Conservation (phyloP, 2,888 invertebrate species). For the Drosophila borealis region DNA sequence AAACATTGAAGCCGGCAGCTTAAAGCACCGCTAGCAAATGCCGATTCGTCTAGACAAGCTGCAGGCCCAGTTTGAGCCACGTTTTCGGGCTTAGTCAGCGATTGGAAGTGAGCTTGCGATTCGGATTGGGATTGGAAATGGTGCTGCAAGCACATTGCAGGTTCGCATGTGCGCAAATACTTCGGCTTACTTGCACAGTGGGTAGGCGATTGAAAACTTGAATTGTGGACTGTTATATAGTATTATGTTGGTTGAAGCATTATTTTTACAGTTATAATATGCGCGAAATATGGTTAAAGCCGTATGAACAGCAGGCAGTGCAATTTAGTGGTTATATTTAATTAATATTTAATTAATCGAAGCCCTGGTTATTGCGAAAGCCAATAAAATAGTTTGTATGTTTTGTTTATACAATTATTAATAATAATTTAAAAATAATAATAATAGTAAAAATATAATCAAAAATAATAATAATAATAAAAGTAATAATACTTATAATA, state of each 20-base stretch:
- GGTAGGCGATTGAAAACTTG: constrained; percentile 1
- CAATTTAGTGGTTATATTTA: constrained; percentile 1
- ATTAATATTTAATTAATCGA: too few relatives aligned
- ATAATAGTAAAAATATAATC: too few relatives aligned
- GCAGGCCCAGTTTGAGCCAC: constrained; percentile 22
- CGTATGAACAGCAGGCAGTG: not conserved
- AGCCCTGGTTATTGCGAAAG: too few relatives aligned
- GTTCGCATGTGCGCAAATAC: not conserved
- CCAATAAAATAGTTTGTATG: too few relatives aligned
- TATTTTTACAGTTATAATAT: not conserved
- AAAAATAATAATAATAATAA: too few relatives aligned
- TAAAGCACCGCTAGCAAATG: constrained; percentile 19
- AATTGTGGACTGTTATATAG: not conserved
- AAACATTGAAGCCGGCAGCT: constrained; percentile 11
- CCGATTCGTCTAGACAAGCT: constrained; percentile 42
- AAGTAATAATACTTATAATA: too few relatives aligned
- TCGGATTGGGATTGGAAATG: constrained; percentile 12
- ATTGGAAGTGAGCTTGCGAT: constrained; percentile 5
- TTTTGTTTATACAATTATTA: too few relatives aligned
- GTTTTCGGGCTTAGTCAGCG: constrained; percentile 42
- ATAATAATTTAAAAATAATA: too few relatives aligned
- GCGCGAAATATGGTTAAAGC: not conserved
- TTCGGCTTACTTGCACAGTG: constrained; percentile 22
- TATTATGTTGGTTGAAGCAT: not conserved
- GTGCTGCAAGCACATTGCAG: not conserved